Evolutionary conservation across 2,888 invertebrate species (phyloP), one percentile per base, ranked within the genome.

Genomic region (Scelioninae gen. 1): DNA sequence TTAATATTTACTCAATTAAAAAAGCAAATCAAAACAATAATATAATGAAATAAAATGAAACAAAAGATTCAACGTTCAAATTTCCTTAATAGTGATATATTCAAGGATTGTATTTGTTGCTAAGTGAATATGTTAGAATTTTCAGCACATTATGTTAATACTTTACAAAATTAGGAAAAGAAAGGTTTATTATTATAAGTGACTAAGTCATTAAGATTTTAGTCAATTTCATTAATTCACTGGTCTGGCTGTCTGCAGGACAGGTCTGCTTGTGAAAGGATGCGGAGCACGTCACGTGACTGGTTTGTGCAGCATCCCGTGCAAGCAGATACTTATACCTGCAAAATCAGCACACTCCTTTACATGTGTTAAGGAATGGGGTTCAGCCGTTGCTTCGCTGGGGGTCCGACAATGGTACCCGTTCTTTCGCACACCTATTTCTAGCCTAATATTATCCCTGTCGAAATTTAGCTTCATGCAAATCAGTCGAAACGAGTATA

Each of bases 401-500:
- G 92, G 92, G 92, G 91, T 89, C 88, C 85, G 86, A 91, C 92
- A 91, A 91, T 90, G 87, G 87, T 85, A 85, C 87, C 84, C 77
- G 83, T 84, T 88, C 84, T 79, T 85, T 79, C 85, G 86, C 86
- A 86, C 56, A 81, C n/a, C n/a, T 66, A 79, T 86, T 86, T 84
- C 83, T 6, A 79, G 85, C 76, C 84, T 86, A 84, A 87, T 88
- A 85, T 49, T 29, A 82, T 66, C 79, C 83, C 62, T 83, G 84
- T 77, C 71, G 76, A 72, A 87, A 84, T 88, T 87, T 88, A 91
- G 92, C 92, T 92, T 89, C 91, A 92, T 92, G 92, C 92, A 92
- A 92, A 92, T 92, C 81, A 87, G 74, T 78, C 79, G 45, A 83
- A 90, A 89, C 89, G 85, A 84, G 89, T 88, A 84, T 86, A 85